These are phyloP conservation scores for Adrianichthys oophorus DNA, from an alignment of 2,797 vertebrate species.

Conservation along the genomic window DNA sequence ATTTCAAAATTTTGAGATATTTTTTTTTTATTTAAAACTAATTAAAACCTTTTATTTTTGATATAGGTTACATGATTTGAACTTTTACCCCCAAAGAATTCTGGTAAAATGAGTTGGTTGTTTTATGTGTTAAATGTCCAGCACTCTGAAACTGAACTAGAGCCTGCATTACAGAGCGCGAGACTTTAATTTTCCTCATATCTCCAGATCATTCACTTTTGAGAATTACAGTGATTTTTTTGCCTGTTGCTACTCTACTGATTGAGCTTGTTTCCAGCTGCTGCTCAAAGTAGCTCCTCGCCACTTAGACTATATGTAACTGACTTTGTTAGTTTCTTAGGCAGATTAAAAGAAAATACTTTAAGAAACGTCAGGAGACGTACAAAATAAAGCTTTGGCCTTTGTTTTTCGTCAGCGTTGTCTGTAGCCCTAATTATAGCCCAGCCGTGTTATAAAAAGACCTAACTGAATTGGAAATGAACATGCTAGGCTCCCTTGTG, in stretches of 20 bases:
- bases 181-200: conserved; percentile 38
- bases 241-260: conserved; percentile 22
- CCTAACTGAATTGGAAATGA: conserved; percentile 44
- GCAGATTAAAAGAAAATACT: conserved; percentile 68
- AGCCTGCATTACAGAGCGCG: conserved; percentile 28
- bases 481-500: conserved; percentile 31
- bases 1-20: too few relatives aligned
- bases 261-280: conserved; percentile 39
- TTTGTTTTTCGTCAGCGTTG: conserved; percentile 42
- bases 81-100: conserved; percentile 19
- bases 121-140: conserved; percentile 31
- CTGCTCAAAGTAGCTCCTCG: conserved; percentile 39
- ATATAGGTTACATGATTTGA: conserved; percentile 1
- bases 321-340: conserved; percentile 53
- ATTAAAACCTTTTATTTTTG: background rate
- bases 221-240: conserved; percentile 45
- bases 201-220: conserved; percentile 56
- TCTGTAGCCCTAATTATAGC: conserved; percentile 59
- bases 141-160: conserved; percentile 49
- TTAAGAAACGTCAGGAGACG: conserved; percentile 40
- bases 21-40: background rate
- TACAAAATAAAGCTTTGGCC: conserved; percentile 43
- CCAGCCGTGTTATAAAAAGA: conserved; percentile 31
- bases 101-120: conserved; percentile 35
- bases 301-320: conserved; percentile 38